Conservation (phyloP, 2,113 vertebrate species). For the Daphoenositta chrysoptera region DNA sequence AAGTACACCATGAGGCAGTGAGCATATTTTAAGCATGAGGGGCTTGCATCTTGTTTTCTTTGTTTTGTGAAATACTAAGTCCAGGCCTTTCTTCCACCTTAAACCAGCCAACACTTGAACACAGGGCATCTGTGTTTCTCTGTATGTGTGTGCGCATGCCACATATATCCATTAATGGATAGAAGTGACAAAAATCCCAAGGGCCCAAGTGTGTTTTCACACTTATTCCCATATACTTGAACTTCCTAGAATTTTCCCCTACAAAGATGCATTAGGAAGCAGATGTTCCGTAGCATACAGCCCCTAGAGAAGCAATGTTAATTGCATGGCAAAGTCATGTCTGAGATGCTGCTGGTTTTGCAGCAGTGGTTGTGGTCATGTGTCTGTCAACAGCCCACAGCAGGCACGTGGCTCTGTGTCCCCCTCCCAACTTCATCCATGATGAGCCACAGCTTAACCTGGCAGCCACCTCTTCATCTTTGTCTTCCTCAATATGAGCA, state of each 20-base stretch:
- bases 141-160: fast-evolving
- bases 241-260: background rate
- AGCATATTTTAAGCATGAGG: background rate
- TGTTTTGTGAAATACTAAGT: background rate
- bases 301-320: background rate
- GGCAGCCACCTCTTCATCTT: background rate
- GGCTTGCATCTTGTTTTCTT: background rate
- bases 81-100: background rate
- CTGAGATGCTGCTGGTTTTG: background rate
- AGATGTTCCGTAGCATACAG: background rate
- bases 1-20: background rate
- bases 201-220: background rate
- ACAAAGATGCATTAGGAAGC: background rate
- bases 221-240: background rate
- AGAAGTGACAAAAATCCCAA: background rate
- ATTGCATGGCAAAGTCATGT: background rate
- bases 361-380: background rate
- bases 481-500: background rate
- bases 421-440: background rate
- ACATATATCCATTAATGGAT: background rate
- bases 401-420: background rate
- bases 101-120: background rate
- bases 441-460: background rate
- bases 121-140: background rate
- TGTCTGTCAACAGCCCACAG: background rate